These are phyloP conservation scores for Panthera uncia DNA, from an alignment of 2,113 vertebrate genomes.

Conservation along the genomic window DNA sequence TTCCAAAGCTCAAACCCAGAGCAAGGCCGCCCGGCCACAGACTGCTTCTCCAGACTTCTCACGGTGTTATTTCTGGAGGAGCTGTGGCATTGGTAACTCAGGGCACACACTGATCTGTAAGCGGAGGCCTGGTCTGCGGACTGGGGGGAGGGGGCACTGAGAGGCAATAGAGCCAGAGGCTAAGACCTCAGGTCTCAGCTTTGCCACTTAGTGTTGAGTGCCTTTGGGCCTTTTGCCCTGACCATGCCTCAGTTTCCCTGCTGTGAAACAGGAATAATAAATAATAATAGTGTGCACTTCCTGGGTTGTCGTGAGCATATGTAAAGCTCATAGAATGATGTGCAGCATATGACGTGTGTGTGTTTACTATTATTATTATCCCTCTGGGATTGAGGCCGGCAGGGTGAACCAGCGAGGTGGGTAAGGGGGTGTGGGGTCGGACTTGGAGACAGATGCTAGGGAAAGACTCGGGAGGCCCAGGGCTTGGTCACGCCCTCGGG, in stretches of 20 bases:
- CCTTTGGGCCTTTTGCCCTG: too few relatives aligned
- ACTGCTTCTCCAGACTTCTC: neutral
- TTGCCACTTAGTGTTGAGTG: too few relatives aligned
- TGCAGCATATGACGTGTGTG: fast-evolving
- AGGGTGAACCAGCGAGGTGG: neutral
- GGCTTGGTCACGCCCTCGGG: neutral
- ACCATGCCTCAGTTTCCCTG: neutral
- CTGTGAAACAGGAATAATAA: neutral
- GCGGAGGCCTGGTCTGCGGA: neutral
- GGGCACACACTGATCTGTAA: neutral
- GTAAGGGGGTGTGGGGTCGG: neutral
- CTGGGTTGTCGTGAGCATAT: neutral
- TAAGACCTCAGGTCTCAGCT: neutral
- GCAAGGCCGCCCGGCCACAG: neutral
- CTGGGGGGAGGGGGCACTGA: neutral
- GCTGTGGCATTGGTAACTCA: neutral
- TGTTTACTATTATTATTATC: neutral
- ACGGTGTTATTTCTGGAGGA: neutral
- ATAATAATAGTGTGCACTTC: neutral
- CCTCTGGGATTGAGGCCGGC: neutral
- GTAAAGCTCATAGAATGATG: too few relatives aligned
- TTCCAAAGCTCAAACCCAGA: neutral
- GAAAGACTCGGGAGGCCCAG: neutral
- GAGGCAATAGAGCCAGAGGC: neutral
- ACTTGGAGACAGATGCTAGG: too few relatives aligned